A percentile compares a stretch with the other conserved stretches of the same genome.
Conservation (phyloP, 2,888 invertebrate genomes). For the Pseudanteris insignis region DNA sequence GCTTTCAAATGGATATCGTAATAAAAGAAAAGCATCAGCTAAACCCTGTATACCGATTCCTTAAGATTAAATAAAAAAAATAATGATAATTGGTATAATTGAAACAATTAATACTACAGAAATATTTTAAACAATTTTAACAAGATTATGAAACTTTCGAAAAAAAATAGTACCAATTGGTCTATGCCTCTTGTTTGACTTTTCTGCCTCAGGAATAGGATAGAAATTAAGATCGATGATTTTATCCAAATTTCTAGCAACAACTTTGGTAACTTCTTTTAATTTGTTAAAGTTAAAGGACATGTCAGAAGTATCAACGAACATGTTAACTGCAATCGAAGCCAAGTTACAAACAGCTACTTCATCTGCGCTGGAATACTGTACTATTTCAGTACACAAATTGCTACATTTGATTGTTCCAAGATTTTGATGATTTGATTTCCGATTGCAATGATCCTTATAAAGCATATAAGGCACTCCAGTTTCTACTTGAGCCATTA, state of each 20-base stretch:
- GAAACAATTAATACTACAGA: background rate
- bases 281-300: constrained; percentile 89
- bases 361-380: constrained; percentile 92
- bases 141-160: too few relatives aligned
- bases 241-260: constrained; percentile 92
- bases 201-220: constrained; percentile 87
- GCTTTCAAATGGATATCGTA: constrained; percentile 94
- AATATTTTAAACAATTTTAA: background rate
- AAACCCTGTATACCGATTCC: constrained; percentile 96
- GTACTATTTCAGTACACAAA: constrained; percentile 96
- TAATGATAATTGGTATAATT: too few relatives aligned
- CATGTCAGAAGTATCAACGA: constrained; percentile 78
- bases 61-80: constrained; percentile 22
- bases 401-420: constrained; percentile 99
- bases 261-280: constrained; percentile 85
- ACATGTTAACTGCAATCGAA: constrained; percentile 96
- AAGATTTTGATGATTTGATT: constrained; percentile 97
- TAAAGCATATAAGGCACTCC: constrained; percentile 98
- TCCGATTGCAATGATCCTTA: constrained; percentile 95
- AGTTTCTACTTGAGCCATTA: constrained; percentile 95
- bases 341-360: constrained; percentile 98
- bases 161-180: constrained; percentile 73
- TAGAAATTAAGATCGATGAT: constrained; percentile 97
- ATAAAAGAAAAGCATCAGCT: constrained; percentile 94
- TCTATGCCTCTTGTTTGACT: constrained; percentile 86